Conservation (phyloP, 2,888 invertebrate species). For the Thyatira batis region DNA sequence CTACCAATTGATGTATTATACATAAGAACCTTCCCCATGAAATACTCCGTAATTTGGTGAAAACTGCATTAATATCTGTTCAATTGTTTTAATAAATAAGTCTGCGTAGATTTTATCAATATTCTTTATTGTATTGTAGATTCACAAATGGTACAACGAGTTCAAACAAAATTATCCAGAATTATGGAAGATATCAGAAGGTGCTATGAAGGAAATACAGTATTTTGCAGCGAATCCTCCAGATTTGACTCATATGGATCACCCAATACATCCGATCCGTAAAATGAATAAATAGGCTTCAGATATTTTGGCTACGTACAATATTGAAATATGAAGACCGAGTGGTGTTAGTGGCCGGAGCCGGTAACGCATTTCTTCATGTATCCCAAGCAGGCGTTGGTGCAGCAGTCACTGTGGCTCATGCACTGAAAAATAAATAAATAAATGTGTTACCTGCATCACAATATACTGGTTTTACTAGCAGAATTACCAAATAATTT, state of each 20-base stretch:
- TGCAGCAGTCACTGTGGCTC: constrained; percentile 58
- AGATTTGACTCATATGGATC: constrained; percentile 85
- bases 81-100: neutral
- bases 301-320: neutral
- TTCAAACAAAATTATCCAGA: constrained; percentile 86
- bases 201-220: constrained; percentile 86
- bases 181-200: constrained; percentile 86
- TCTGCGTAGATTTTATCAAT: neutral
- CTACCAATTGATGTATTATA: too few species aligned
- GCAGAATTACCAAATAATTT: too few species aligned
- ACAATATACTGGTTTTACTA: neutral
- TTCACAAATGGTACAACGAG: constrained; percentile 86
- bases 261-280: constrained; percentile 88
- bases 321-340: neutral
- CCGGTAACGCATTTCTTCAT: constrained; percentile 58
- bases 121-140: constrained; percentile 36
- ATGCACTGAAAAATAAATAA: constrained; percentile 49
- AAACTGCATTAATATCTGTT: too few species aligned
- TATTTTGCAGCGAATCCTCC: constrained; percentile 88
- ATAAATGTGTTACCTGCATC: constrained; percentile 4
- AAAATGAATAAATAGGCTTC: constrained; percentile 61
- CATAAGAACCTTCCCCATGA: too few species aligned
- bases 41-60: too few species aligned
- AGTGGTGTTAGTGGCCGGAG: neutral
- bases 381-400: constrained; percentile 55